These are phyloP conservation scores for Drosophila tristis DNA, from an alignment of 1,140 invertebrate species.

Conservation along the genomic window DNA sequence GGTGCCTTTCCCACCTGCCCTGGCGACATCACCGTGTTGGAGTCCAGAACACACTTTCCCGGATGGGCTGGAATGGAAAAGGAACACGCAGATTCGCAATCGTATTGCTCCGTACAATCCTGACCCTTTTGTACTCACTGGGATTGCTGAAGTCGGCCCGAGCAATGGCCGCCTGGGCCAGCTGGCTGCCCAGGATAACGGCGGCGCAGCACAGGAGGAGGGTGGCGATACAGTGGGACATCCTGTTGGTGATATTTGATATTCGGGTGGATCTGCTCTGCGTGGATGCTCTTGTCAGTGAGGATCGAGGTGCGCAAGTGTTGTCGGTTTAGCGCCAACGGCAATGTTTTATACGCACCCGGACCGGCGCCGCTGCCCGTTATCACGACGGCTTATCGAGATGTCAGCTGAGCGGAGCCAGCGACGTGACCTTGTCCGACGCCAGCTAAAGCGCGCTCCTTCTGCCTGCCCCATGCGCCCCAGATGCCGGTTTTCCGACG, in stretches of 20 bases:
- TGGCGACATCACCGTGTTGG: constrained; percentile 57
- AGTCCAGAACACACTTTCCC: constrained; percentile 68
- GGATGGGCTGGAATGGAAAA: constrained; percentile 48
- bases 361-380: constrained; percentile 11
- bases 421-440: constrained; percentile 66
- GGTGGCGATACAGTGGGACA: constrained; percentile 45
- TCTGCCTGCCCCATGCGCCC: constrained; percentile 17
- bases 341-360: constrained; percentile 66
- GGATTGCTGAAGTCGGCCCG: constrained; percentile 57
- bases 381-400: constrained; percentile 65
- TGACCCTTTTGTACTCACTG: constrained; percentile 44
- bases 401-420: constrained; percentile 18
- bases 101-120: neutral
- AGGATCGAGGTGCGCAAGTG: constrained; percentile 53
- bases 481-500: constrained; percentile 34
- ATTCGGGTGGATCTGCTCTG: neutral
- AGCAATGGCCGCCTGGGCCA: constrained; percentile 51
- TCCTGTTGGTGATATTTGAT: constrained; percentile 16
- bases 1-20: constrained; percentile 69
- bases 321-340: constrained; percentile 28
- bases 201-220: constrained; percentile 31
- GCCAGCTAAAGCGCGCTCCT: constrained; percentile 37
- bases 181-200: constrained; percentile 19
- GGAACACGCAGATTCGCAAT: neutral
- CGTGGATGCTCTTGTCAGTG: constrained; percentile 22